A percentile compares a stretch with the other conserved stretches of the same genome.
Evolutionary conservation across 2,888 invertebrate species (phyloP).

Genomic region (Mythimna pallens): DNA sequence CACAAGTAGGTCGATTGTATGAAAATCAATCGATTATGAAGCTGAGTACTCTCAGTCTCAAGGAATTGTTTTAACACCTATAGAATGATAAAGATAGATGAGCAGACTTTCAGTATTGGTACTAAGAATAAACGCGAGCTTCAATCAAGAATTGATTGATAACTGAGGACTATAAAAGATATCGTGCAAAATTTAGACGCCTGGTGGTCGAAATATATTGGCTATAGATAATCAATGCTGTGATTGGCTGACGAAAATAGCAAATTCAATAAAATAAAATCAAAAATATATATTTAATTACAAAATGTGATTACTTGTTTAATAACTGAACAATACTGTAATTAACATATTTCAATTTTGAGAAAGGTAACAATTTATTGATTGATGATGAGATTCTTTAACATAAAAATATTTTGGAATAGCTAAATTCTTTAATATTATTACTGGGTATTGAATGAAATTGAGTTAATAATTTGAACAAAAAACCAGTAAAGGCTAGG

Average conservation of each 20-base stretch:
- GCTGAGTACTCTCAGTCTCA: background rate
- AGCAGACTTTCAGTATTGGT: background rate
- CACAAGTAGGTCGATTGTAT: background rate
- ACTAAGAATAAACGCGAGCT: background rate
- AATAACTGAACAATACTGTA: background rate
- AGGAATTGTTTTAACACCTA: background rate
- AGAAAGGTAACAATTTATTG: background rate
- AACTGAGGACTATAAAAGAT: background rate
- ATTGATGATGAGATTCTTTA: conserved; percentile 7
- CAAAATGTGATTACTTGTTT: background rate
- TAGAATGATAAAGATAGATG: background rate
- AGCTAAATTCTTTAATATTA: background rate
- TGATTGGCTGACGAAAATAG: conserved; percentile 2
- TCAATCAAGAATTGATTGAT: background rate
- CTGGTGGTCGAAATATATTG: background rate
- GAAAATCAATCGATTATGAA: background rate
- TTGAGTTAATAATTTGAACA: background rate
- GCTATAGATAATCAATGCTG: background rate
- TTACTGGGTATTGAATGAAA: background rate
- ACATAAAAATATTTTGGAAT: background rate
- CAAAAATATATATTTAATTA: background rate
- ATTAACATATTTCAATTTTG: background rate
- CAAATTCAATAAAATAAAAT: background rate
- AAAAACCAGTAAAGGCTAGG: background rate
- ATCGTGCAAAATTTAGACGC: too few species aligned